Evolutionary conservation across 2,888 invertebrate species (phyloP).

Genomic region (Scaptomyza cyrtandrae): DNA sequence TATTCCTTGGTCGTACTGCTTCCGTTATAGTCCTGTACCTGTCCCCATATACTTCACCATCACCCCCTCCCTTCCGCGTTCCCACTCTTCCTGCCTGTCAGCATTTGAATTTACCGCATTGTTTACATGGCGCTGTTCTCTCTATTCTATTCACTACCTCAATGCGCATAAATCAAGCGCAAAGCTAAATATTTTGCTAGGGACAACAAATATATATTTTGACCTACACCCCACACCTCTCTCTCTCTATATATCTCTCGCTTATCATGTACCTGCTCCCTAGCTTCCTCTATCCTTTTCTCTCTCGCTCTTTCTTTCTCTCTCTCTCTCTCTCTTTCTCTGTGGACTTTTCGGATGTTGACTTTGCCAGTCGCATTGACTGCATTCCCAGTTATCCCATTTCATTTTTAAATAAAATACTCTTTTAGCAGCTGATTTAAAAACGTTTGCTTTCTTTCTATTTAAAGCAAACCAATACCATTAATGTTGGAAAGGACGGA

Average conservation of each 20-base stretch:
- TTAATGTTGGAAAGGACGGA: not conserved
- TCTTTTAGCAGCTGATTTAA: conserved; percentile 22
- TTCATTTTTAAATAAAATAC: conserved; percentile 38
- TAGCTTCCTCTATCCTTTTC: not conserved
- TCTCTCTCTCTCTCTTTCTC: not conserved
- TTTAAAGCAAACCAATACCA: not conserved
- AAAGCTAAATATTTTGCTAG: conserved; percentile 74
- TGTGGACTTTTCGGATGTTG: conserved; percentile 22
- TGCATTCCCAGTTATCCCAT: conserved; percentile 43
- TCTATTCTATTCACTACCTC: conserved; percentile 50
- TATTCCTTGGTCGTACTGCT: conserved; percentile 40
- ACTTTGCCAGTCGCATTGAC: conserved; percentile 37
- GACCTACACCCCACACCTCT: conserved; percentile 48
- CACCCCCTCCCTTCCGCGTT: not conserved
- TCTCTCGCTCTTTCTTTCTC: too few species aligned
- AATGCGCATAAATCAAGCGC: conserved; percentile 76
- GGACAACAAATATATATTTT: conserved; percentile 78
- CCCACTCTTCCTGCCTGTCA: not conserved
- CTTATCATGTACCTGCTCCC: conserved; percentile 13
- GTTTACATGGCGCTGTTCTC: conserved; percentile 66
- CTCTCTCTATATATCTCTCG: conserved; percentile 13
- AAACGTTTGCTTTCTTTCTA: conserved; percentile 13
- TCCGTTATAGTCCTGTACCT: conserved; percentile 6
- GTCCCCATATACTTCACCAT: not conserved
- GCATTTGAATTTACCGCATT: conserved; percentile 38